phyloP scores from a whole-genome alignment of 2,113 vertebrate species.

The Ceratotherium simum region DNA sequence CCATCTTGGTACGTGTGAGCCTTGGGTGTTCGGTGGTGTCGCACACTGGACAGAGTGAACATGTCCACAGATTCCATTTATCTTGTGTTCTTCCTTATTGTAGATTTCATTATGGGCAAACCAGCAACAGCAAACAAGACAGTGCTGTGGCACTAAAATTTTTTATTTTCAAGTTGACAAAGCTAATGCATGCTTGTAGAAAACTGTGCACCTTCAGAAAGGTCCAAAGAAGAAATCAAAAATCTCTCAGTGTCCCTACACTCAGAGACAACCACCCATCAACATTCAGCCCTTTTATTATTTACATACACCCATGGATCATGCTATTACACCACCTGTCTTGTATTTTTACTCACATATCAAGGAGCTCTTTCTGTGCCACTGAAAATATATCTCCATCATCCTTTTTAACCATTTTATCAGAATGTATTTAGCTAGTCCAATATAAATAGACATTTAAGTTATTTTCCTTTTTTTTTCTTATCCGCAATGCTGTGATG shows the following conservation, averaged over 20 bases:
- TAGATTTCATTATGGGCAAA: neutral
- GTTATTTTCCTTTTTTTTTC: neutral
- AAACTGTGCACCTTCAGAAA: neutral
- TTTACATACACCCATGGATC: accelerated
- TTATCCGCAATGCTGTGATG: neutral
- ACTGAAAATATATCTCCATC: neutral
- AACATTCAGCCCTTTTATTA: neutral
- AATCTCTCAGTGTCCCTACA: neutral
- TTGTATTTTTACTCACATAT: neutral
- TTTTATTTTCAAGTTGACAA: neutral
- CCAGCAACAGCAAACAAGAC: neutral
- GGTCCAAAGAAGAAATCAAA: neutral
- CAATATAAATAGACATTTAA: neutral
- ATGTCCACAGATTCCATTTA: neutral
- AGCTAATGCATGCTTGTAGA: neutral
- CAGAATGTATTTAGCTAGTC: neutral
- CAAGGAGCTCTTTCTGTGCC: neutral
- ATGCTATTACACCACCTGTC: neutral
- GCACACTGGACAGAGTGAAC: neutral
- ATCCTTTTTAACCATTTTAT: neutral
- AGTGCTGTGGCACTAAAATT: neutral
- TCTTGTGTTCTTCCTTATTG: neutral
- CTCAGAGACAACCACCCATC: neutral
- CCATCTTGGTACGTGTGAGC: neutral
- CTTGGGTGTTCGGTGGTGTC: neutral